Evolutionary conservation across 2,797 vertebrate species (phyloP).

Genomic region (Sternarchorhynchus goeldii): DNA sequence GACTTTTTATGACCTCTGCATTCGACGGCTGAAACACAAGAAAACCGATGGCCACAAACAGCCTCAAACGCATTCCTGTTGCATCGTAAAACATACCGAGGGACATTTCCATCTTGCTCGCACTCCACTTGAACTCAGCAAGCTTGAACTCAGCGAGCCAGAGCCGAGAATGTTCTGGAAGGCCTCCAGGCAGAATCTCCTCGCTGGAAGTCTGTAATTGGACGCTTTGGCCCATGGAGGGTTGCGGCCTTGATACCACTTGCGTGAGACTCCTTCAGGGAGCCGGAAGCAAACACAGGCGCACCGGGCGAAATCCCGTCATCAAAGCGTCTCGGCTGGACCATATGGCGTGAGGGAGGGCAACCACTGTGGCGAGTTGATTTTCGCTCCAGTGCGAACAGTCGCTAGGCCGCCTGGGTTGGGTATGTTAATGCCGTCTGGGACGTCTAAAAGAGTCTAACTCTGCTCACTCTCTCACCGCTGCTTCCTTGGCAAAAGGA

Average conservation of each 20-base stretch:
- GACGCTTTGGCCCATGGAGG: background rate
- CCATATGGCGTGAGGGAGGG: slow-evolving; percentile 16
- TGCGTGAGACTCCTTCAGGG: slow-evolving; percentile 14
- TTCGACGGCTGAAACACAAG: too few relatives aligned
- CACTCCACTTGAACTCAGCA: too few relatives aligned
- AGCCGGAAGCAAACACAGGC: slow-evolving; percentile 14
- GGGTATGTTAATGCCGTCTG: background rate
- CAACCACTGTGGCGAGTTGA: background rate
- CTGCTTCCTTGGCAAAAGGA: too few relatives aligned
- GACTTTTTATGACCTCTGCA: too few relatives aligned
- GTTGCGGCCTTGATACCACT: slow-evolving; percentile 7
- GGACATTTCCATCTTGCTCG: too few relatives aligned
- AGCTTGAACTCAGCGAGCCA: too few relatives aligned
- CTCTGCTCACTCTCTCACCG: background rate
- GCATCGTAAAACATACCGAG: too few relatives aligned
- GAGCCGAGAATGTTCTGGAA: too few relatives aligned
- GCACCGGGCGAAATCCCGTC: slow-evolving; percentile 21
- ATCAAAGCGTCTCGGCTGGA: slow-evolving; percentile 18
- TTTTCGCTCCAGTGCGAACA: background rate
- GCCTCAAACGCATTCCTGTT: too few relatives aligned
- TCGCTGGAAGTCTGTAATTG: background rate
- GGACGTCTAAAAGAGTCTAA: background rate
- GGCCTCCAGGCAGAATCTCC: too few relatives aligned
- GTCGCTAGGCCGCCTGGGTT: background rate
- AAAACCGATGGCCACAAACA: too few relatives aligned